Conservation (phyloP, 2,888 invertebrate species). For the Ormyrus pomaceus region DNA sequence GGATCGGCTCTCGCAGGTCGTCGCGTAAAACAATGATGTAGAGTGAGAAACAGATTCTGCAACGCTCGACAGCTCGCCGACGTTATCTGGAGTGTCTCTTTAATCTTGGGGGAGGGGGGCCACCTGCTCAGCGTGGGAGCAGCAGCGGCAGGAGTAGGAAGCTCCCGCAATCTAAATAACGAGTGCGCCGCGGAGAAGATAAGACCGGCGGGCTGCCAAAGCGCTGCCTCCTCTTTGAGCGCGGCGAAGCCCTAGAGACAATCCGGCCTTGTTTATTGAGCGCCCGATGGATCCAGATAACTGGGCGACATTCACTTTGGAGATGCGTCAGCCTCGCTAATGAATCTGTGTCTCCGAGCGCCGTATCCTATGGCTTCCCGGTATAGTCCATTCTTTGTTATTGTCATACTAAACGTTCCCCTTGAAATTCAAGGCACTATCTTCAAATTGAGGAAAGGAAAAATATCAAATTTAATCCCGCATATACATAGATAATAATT, state of each 20-base stretch:
- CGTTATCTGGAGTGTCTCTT: slow-evolving; percentile 49
- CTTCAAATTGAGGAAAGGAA: too few relatives aligned
- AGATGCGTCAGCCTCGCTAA: slow-evolving; percentile 5
- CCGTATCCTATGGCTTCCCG: slow-evolving; percentile 10
- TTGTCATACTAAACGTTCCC: too few relatives aligned
- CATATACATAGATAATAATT: too few relatives aligned
- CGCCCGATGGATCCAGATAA: not conserved
- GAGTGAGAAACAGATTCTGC: slow-evolving; percentile 33
- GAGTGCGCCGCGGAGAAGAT: slow-evolving; percentile 30
- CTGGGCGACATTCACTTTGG: slow-evolving; percentile 2
- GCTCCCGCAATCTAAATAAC: slow-evolving; percentile 66
- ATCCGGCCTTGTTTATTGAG: slow-evolving; percentile 11
- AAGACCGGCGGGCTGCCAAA: not conserved
- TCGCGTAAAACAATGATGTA: not conserved
- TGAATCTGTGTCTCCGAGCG: not conserved
- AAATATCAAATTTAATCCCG: too few relatives aligned
- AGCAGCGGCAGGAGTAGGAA: slow-evolving; percentile 53
- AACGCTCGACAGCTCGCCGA: slow-evolving; percentile 7
- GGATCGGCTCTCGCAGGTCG: too few relatives aligned
- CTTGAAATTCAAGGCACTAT: too few relatives aligned
- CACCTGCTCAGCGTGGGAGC: slow-evolving; percentile 66
- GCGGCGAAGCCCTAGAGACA: slow-evolving; percentile 36
- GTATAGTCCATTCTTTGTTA: not conserved
- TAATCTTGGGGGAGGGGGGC: slow-evolving; percentile 53
- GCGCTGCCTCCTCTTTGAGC: not conserved